Evolutionary conservation across 2,113 vertebrate species (phyloP).

Genomic region (Xyrauchen texanus): DNA sequence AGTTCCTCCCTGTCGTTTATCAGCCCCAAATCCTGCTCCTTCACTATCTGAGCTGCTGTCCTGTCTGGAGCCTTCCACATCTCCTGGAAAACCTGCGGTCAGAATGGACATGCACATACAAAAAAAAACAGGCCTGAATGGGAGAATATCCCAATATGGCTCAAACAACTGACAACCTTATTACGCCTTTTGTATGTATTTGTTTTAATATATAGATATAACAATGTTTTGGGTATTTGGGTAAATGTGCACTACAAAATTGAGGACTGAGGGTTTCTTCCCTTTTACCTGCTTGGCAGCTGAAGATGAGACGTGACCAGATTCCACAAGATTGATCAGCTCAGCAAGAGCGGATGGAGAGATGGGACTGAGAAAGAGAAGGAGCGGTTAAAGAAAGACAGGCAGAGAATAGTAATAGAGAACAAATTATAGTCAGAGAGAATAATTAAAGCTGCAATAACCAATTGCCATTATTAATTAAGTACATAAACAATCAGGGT

Average conservation of each 20-base stretch:
- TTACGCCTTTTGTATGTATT: not conserved
- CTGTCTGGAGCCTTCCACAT: constrained; percentile 83
- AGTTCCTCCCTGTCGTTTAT: constrained; percentile 78
- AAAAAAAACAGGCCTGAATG: not conserved
- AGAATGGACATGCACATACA: constrained; percentile 9
- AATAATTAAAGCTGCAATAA: not conserved
- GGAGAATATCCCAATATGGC: not conserved
- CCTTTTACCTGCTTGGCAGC: constrained; percentile 84
- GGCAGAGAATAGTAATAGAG: not conserved
- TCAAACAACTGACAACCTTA: not conserved
- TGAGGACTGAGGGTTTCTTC: not conserved
- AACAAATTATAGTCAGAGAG: not conserved
- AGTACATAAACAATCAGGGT: no score
- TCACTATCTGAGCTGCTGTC: constrained; percentile 79
- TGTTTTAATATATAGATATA: not conserved
- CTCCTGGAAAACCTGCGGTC: constrained; percentile 73
- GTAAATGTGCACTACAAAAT: not conserved
- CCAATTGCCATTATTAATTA: no score
- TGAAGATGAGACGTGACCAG: constrained; percentile 81
- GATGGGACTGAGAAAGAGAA: constrained; percentile 76
- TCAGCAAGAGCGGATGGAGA: constrained; percentile 79
- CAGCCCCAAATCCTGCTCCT: constrained; percentile 81
- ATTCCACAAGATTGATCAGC: constrained; percentile 85
- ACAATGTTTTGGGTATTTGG: not conserved
- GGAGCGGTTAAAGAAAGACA: not conserved